These are phyloP conservation scores for Sarotherodon lohbergeri DNA, from an alignment of 2,113 vertebrate species.

Conservation along the genomic window DNA sequence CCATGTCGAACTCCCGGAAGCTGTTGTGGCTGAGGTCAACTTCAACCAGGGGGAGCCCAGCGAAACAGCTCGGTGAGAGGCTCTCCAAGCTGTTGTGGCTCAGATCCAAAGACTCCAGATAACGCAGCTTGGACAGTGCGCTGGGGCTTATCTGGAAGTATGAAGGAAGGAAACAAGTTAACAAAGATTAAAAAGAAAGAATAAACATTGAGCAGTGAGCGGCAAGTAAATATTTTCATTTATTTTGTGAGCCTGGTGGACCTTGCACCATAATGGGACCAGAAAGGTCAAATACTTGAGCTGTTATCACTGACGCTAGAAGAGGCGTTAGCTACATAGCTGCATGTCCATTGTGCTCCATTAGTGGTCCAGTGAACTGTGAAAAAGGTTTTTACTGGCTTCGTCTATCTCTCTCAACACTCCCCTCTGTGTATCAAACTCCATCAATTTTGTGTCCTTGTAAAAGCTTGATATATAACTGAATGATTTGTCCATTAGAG, in stretches of 20 bases:
- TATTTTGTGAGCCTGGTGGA: neutral
- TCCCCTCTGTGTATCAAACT: neutral
- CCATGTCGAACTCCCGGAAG: conserved; percentile 77
- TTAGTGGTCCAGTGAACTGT: neutral
- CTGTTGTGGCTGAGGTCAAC: conserved; percentile 89
- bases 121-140: conserved; percentile 87
- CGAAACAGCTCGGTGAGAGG: conserved; percentile 78
- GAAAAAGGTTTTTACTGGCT: neutral
- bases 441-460: neutral
- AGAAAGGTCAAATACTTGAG: neutral
- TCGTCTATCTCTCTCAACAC: neutral
- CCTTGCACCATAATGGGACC: neutral
- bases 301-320: neutral
- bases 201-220: neutral
- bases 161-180: neutral
- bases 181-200: neutral
- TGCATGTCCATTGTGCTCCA: neutral
- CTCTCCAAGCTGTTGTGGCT: conserved; percentile 85
- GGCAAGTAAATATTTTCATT: neutral
- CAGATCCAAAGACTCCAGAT: conserved; percentile 90
- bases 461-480: neutral
- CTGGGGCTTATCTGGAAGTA: conserved; percentile 61
- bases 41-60: conserved; percentile 81
- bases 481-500: neutral
- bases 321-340: neutral